Evolutionary conservation across 2,797 vertebrate species (phyloP), one percentile per base, ranked within the genome.

Genomic region (Anas acuta): DNA sequence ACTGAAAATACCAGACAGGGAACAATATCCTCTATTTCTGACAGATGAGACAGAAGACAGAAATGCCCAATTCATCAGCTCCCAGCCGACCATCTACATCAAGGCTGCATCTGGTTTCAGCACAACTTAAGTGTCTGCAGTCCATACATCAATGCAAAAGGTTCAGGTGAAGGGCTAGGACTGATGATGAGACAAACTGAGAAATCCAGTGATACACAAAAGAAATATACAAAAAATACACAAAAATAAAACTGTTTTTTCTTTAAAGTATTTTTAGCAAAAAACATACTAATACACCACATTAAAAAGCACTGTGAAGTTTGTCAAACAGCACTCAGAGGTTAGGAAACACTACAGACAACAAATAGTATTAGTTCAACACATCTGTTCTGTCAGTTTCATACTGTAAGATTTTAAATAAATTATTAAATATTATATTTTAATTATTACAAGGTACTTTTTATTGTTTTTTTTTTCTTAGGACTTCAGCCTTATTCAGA

Each of bases 11-110:
- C 11, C 10, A 75, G 32, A 61, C 8, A 7, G 11, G 41, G 9
- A 37, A 35, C 39, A 39, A 18, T 3, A 2, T 64, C 49, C 35
- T 1, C 0, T 8, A 18, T 15, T 54, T 47, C 35, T 23, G 10
- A 11, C 20, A 64, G 9, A 15, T 35, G 28, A 70, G 13, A 15
- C 4, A 37, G 56, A 84, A 67, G 32, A 53, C 9, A 73, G 43
- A 84, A 70, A 76, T 8, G 9, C 6, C 13, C 23, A 12, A 18
- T 64, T 35, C 33, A 3, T 32, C 25, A 73, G 60, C 47, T 70
- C 5, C 11, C 65, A 62, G 41, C 12, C 41, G 32, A 69, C 9
- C 32, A 58, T 16, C 14, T 33, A 62, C 30, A 54, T 1, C 7
- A 56, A 51, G 13, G 67, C 14, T 15, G 4, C 11, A 28, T 6